phyloP scores from a whole-genome alignment of 2,113 vertebrate genomes.

The Pao palembangensis region DNA sequence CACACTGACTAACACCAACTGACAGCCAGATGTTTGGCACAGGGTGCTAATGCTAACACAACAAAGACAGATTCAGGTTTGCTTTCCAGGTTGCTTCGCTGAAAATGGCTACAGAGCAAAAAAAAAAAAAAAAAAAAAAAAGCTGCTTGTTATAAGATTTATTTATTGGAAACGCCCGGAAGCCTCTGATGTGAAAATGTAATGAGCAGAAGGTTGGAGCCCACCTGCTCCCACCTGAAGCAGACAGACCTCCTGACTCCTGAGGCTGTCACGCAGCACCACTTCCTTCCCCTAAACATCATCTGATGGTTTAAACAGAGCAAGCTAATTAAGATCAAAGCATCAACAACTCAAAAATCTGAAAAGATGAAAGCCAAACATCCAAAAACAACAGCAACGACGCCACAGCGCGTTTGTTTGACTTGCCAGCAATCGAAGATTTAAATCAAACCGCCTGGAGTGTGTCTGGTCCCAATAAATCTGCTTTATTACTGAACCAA shows the following conservation, averaged over 20 bases:
- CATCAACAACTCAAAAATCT: not conserved
- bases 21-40: too few species aligned
- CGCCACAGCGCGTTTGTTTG: not conserved
- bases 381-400: not conserved
- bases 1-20: too few species aligned
- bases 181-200: conserved; percentile 14
- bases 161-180: not conserved
- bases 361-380: not conserved
- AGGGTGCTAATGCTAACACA: too few species aligned
- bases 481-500: conserved; percentile 14
- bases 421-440: conserved; percentile 7
- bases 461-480: conserved; percentile 11
- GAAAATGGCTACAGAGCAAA: too few species aligned
- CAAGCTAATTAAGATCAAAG: not conserved
- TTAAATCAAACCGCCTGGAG: conserved; percentile 26
- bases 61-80: too few species aligned
- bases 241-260: not conserved
- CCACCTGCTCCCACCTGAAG: conserved; percentile 51
- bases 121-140: too few species aligned
- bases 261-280: too few species aligned
- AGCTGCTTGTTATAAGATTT: not conserved
- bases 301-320: not conserved
- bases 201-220: conserved; percentile 22
- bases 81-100: too few species aligned
- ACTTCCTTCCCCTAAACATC: too few species aligned